Base-by-base conservation (phyloP, 2,888 invertebrate species). In the Gymnosoma rotundatum region DNA sequence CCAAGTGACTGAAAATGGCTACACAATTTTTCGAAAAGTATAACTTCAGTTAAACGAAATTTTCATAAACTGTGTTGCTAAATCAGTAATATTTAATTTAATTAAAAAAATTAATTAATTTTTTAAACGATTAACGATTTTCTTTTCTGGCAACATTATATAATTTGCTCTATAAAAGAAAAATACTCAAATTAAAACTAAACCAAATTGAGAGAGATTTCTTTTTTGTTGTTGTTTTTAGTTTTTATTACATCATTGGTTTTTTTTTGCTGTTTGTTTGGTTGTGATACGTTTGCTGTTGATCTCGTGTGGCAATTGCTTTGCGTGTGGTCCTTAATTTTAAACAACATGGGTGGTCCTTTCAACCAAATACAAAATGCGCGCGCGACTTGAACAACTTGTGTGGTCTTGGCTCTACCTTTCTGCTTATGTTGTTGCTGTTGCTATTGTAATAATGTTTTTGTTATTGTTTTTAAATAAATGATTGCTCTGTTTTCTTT, bases 271-370 rank as follows among this genome's bases (percentile, higher is more conserved):
- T 50, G 36, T 58, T 72, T 21, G 36, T 79, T 72, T 79, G 60
- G 50, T 79, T 79, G 50, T 79, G 73, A 73, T 79, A 75, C 58
- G 67, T 80, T 83, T 78, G 83, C 64, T 67, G 63, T 86, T 84
- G 85, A 78, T 86, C 85, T 88, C 88, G 88, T 88, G 81, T 81
- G 78, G 78, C 78, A 78, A 84, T 81, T 81, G 89, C 88, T 90
- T 81, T 84, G 86, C 83, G 86, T 86, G 86, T 86, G 86, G 86
- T 86, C 86, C 86, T 86, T 84, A 84, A 86, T 86, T 86, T 81
- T 50, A 61, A 81, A 61, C 81, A 64, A 64, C 78, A 81, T 84
- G 84, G 84, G 84, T 84, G 84, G 84, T 84, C 84, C 84, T 84
- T 84, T 84, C 69, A 84, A 78, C 74, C 81, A 74, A 84, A 78